phyloP scores from a whole-genome alignment of 2,888 invertebrate genomes.

The Acleris emargana region DNA sequence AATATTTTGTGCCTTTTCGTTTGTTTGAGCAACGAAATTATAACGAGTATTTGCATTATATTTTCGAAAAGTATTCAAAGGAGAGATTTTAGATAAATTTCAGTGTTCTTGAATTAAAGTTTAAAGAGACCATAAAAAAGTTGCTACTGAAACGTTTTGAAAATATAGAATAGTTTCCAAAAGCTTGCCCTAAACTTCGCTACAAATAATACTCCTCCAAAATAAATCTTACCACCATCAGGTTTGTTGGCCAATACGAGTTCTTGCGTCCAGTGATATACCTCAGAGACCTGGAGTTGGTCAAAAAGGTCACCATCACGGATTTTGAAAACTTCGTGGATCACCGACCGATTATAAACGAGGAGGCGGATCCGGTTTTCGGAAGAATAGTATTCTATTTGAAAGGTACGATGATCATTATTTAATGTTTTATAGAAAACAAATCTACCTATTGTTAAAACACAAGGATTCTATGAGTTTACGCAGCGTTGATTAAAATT shows the following conservation, averaged over 20 bases:
- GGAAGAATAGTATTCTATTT: conserved; percentile 67
- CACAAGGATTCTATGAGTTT: too few species aligned
- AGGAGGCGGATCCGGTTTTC: conserved; percentile 66
- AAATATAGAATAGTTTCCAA: neutral
- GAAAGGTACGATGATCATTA: conserved; percentile 47
- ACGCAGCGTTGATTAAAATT: too few species aligned
- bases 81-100: too few species aligned
- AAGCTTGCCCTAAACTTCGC: neutral
- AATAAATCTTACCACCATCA: conserved; percentile 37
- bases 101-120: too few species aligned
- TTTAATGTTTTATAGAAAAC: too few species aligned
- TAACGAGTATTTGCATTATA: too few species aligned
- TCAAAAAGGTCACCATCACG: conserved; percentile 72
- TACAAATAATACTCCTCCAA: neutral
- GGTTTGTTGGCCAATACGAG: conserved; percentile 67
- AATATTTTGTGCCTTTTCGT: too few species aligned
- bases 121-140: too few species aligned
- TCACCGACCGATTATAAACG: conserved; percentile 55
- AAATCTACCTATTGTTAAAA: too few species aligned
- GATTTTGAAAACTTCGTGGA: conserved; percentile 77
- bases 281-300: conserved; percentile 69
- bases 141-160: neutral
- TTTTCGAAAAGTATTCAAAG: too few species aligned
- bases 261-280: conserved; percentile 57
- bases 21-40: too few species aligned